Base-by-base conservation (phyloP, 2,888 invertebrate genomes). In the Plagodis dolabraria region DNA sequence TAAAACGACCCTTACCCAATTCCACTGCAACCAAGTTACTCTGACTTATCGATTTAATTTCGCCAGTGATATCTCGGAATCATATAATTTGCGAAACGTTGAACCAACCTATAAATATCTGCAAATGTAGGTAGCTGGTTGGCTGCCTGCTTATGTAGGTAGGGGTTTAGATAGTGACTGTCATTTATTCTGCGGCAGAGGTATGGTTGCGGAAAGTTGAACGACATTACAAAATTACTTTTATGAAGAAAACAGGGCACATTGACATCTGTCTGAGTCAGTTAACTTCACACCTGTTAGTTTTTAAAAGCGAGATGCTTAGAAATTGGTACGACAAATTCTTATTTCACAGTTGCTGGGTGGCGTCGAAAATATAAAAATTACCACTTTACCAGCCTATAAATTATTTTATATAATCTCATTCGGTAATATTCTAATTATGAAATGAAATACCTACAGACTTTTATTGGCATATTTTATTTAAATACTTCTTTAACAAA, bases 171-270 rank as follows among this genome's bases (percentile, higher is more conserved):
- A n/a, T 4, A 42, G 9, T 36, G 42, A n/a, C n/a, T 42, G 42
- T 9, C n/a, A 42, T n/a, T 42, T 34, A 48, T 6, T 35, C 35
- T 33, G 36, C 6, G 42, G 42, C 7, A 34, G 45, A 33, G 42
- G 47, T 46, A 56, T 36, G 53, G 46, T 49, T 48, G 56, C 56
- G 60, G 52, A 60, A 60, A 61, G 60, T 61, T 60, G 56, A 61
- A 61, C 60, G 60, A 61, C 60, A 57, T 61, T 56, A 49, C 53
- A 56, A 61, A 61, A 61, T 53, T 52, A 48, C 48, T 5, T 43
- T 49, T 46, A n/a, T 52, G 60, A 46, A 42, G 34, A 40, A 45
- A 60, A 60, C 53, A 53, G 56, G 48, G 53, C 53, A 49, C 48
- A 36, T 48, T 56, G 60, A 60, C 55, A 60, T 48, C 52, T 56